These are phyloP conservation scores for Rosalia funebris DNA, from an alignment of 2,888 invertebrate genomes.

Conservation along the genomic window DNA sequence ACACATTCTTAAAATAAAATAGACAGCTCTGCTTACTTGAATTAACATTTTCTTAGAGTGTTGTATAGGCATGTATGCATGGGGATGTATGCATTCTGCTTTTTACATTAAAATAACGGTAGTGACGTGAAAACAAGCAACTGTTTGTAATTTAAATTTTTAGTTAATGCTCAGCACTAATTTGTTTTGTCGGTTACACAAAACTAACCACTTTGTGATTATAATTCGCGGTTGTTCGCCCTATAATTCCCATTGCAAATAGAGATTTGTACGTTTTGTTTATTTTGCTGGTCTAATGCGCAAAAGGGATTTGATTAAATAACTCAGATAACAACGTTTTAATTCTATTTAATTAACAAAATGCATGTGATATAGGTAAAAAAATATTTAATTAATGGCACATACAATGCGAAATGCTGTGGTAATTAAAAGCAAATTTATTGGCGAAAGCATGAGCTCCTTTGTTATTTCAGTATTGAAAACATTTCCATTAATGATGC, in stretches of 20 bases:
- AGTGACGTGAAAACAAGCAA: constrained; percentile 21
- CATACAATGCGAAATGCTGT: constrained; percentile 1
- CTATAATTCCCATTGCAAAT: constrained; percentile 34
- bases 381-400: constrained; percentile 19
- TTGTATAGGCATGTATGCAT: too few relatives aligned
- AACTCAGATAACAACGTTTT: constrained; percentile 36
- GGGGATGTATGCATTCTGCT: too few relatives aligned
- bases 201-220: constrained; percentile 38
- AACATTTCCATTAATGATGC: constrained; percentile 10
- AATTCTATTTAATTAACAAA: constrained; percentile 34
- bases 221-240: constrained; percentile 35
- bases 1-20: too few relatives aligned
- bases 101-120: too few relatives aligned
- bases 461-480: constrained; percentile 6
- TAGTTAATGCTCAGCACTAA: constrained; percentile 35
- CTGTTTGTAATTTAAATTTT: constrained; percentile 31
- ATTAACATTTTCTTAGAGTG: too few relatives aligned
- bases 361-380: constrained; percentile 8
- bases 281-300: constrained; percentile 28
- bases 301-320: constrained; percentile 32
- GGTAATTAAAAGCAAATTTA: constrained; percentile 18
- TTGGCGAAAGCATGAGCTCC: not conserved
- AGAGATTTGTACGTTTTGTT: constrained; percentile 27
- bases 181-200: constrained; percentile 38
- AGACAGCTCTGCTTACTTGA: too few relatives aligned